phyloP scores from a whole-genome alignment of 2,888 invertebrate species.

The Parasteatoda lunata region DNA sequence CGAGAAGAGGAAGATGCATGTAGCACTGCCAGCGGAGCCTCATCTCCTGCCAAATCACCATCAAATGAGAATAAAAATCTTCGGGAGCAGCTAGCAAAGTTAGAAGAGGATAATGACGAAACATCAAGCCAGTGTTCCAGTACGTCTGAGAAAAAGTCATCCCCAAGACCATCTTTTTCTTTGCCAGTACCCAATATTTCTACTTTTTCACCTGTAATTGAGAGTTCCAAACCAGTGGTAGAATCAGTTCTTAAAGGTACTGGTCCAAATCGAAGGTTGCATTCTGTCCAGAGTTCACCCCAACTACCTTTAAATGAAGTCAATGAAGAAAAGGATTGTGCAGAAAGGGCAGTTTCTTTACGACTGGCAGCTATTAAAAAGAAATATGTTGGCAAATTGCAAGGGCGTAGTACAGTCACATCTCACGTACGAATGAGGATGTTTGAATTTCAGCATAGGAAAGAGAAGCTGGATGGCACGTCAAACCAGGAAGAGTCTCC shows the following conservation, averaged over 20 bases:
- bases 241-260: conserved; percentile 77
- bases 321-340: conserved; percentile 80
- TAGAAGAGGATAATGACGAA: conserved; percentile 48
- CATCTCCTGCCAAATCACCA: conserved; percentile 66
- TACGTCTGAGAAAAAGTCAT: conserved; percentile 7
- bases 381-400: conserved; percentile 71
- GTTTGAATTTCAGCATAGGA: conserved; percentile 78
- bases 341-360: conserved; percentile 72
- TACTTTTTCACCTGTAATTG: conserved; percentile 24
- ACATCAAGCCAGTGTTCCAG: conserved; percentile 17
- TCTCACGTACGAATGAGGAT: conserved; percentile 75
- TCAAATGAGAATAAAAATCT: conserved; percentile 39
- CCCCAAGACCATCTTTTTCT: conserved; percentile 29
- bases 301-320: conserved; percentile 81
- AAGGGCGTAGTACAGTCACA: conserved; percentile 71
- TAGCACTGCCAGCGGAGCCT: conserved; percentile 58
- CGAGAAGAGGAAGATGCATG: conserved; percentile 70
- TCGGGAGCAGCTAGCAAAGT: conserved; percentile 50
- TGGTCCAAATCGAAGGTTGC: conserved; percentile 75
- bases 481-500: neutral
- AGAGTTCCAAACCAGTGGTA: neutral
- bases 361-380: conserved; percentile 34
- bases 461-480: conserved; percentile 82
- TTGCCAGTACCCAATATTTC: conserved; percentile 50
- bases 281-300: conserved; percentile 76